phyloP scores from a whole-genome alignment of 2,888 invertebrate species.

The Meteorus cinctellus region DNA sequence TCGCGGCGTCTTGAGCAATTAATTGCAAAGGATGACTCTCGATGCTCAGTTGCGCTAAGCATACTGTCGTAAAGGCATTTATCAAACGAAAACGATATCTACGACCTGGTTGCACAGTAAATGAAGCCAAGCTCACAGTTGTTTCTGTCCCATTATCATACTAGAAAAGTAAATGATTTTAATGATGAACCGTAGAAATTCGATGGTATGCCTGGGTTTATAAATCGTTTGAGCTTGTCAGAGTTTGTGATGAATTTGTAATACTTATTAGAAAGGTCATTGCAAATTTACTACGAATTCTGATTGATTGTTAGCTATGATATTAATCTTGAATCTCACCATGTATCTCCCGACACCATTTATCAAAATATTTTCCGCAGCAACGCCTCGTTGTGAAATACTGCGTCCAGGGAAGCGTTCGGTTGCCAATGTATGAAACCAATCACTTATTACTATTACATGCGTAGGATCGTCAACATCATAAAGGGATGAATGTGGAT shows the following conservation, averaged over 20 bases:
- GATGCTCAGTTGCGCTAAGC: constrained; percentile 74
- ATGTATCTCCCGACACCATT: constrained; percentile 65
- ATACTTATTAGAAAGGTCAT: no score
- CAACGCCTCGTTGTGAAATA: constrained; percentile 69
- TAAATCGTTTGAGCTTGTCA: no score
- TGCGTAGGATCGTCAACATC: constrained; percentile 75
- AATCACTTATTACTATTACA: constrained; percentile 76
- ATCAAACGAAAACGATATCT: constrained; percentile 76
- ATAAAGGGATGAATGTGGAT: constrained; percentile 64
- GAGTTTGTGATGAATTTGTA: no score
- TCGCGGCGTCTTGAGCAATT: constrained; percentile 75
- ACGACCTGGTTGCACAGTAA: constrained; percentile 71
- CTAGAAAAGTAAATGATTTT: constrained; percentile 1
- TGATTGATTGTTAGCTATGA: no score
- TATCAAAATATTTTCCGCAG: constrained; percentile 67
- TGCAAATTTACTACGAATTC: no score
- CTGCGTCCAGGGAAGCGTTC: constrained; percentile 72
- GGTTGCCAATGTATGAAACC: constrained; percentile 68
- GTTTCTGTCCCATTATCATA: constrained; percentile 32
- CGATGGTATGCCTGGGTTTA: no score
- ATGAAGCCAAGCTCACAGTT: constrained; percentile 32
- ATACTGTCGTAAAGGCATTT: constrained; percentile 76
- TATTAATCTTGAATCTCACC: constrained; percentile 50
- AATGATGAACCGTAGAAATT: background rate
- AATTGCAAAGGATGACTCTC: constrained; percentile 74